phyloP scores from a whole-genome alignment of 2,797 vertebrate genomes.

The Xenopus petersii region DNA sequence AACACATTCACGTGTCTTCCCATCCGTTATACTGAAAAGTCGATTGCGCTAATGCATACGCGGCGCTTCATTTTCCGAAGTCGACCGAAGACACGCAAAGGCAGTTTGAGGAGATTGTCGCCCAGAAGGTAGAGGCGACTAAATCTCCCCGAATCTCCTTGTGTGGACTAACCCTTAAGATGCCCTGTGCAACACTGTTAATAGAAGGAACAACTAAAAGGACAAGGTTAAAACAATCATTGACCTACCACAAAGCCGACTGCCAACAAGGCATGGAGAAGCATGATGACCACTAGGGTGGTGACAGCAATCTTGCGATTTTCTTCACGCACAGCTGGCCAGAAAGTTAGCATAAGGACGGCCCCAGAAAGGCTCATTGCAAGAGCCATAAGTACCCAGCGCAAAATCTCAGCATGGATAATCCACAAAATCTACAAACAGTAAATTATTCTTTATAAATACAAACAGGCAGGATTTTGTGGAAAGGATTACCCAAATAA shows the following conservation, averaged over 20 bases:
- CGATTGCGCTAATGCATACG: too few relatives aligned
- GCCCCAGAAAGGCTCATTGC: slow-evolving; percentile 89
- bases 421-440: slow-evolving; percentile 83
- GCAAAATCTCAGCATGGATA: slow-evolving; percentile 75
- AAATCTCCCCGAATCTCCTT: too few relatives aligned
- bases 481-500: not conserved
- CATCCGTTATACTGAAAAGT: too few relatives aligned
- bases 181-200: too few relatives aligned
- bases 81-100: too few relatives aligned
- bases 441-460: not conserved
- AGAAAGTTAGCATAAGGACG: slow-evolving; percentile 88
- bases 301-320: slow-evolving; percentile 75
- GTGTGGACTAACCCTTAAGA: too few relatives aligned
- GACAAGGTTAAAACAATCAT: not conserved
- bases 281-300: slow-evolving; percentile 69
- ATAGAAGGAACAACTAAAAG: too few relatives aligned
- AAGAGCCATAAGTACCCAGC: slow-evolving; percentile 80
- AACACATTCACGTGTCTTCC: too few relatives aligned
- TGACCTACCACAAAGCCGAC: slow-evolving; percentile 86
- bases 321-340: slow-evolving; percentile 90
- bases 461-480: not conserved
- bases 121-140: too few relatives aligned
- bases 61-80: too few relatives aligned
- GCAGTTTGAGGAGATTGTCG: too few relatives aligned
- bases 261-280: slow-evolving; percentile 83